A percentile compares a stretch with the other conserved stretches of the same genome.
These are phyloP conservation scores for Zosterops lateralis DNA, from an alignment of 2,113 vertebrate species.

Conservation along the genomic window DNA sequence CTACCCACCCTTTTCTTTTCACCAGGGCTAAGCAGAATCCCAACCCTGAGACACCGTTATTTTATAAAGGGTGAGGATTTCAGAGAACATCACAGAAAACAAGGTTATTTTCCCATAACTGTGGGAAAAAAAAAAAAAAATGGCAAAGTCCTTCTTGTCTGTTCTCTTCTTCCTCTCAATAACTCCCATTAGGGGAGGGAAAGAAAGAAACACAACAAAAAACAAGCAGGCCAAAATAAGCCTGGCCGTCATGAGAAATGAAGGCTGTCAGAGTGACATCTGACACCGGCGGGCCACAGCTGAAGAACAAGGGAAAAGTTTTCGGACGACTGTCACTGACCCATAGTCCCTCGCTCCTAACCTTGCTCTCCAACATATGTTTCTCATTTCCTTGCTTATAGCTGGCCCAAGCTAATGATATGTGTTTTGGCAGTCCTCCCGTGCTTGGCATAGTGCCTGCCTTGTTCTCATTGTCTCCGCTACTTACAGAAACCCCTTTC, in stretches of 20 bases:
- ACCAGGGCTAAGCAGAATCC: constrained; percentile 66
- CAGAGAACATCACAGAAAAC: constrained; percentile 86
- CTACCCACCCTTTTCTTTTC: constrained; percentile 62
- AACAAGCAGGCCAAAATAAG: constrained; percentile 55
- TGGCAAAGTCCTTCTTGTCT: constrained; percentile 49
- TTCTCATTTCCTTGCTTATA: constrained; percentile 85
- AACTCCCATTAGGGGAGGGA: constrained; percentile 57
- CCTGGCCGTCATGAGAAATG: constrained; percentile 81
- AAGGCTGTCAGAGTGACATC: constrained; percentile 75
- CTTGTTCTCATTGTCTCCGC: constrained; percentile 81
- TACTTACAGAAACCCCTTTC: constrained; percentile 84
- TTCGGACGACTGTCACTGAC: constrained; percentile 77
- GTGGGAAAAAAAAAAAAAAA: constrained; percentile 74
- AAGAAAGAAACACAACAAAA: constrained; percentile 25
- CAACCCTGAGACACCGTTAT: constrained; percentile 50
- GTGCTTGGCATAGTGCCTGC: constrained; percentile 82
- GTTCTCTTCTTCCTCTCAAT: constrained; percentile 54
- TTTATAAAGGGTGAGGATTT: constrained; percentile 85
- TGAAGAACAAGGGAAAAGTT: constrained; percentile 81
- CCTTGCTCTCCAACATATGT: constrained; percentile 80
- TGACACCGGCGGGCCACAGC: constrained; percentile 78
- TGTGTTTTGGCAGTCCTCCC: constrained; percentile 82
- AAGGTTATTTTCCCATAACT: constrained; percentile 92
- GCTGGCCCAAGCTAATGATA: constrained; percentile 83
- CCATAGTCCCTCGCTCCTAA: constrained; percentile 79